Evolutionary conservation across 2,888 invertebrate genomes (phyloP), one percentile per base, ranked within the genome.

Genomic region (Meandrusa payeni): DNA sequence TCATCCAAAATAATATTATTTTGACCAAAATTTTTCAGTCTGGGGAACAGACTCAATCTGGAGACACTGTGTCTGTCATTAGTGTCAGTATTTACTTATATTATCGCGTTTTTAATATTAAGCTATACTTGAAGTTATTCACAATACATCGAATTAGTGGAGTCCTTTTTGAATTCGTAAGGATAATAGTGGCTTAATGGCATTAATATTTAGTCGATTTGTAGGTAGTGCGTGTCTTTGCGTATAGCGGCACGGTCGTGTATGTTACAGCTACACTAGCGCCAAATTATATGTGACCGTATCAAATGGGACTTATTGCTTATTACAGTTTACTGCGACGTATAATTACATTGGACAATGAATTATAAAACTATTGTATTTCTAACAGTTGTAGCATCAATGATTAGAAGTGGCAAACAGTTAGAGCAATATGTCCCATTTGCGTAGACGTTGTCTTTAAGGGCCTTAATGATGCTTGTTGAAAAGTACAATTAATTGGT

Each of bases 121-220:
- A 69, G 69, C 59, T 67, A 66, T 73, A 73, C 76, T 75, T 66
- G 64, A 75, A 68, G 65, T 70, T 65, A 63, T 75, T 62, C 59
- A 76, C 63, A 69, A 71, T 80, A 85, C 83, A 85, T 83, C 85
- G 85, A 85, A 85, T 82, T 83, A 82, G 80, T 53, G 60, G 56
- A 66, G 36, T 54, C 65, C 66, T 72, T 59, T n/a, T 74, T 67
- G 61, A 74, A 66, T 59, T 71, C 59, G 66, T 75, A 72, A 66
- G 26, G 29, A 22, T 41, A 22, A 39, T 37, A 41, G 32, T 27
- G 23, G 37, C 28, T 46, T 38, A 19, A 33, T 24, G 64, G 61
- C 17, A 19, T 42, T 29, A 17, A 63, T 63, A 63, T 57, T 66
- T 69, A 73, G 65, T 64, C 61, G 64, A 63, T 59, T 69, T 56